Base-by-base conservation (phyloP, 2,888 invertebrate species). In the Rhagophthalmus giganteus region DNA sequence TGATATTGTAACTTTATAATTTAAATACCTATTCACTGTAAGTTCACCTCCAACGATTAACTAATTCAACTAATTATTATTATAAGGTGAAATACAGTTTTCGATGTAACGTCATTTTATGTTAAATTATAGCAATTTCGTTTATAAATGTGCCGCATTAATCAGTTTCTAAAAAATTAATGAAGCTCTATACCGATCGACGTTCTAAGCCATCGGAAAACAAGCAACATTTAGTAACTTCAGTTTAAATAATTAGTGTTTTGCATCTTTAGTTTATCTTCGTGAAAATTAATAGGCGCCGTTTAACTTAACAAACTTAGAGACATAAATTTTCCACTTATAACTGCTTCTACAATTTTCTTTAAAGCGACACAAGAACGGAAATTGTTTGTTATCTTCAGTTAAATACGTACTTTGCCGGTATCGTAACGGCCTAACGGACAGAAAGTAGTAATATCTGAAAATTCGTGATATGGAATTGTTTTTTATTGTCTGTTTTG, bases 401-500 rank as follows among this genome's bases (percentile, higher is more conserved):
- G 6, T 30, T 30, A 30, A 30, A 10, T n/a, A 7, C 12, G 20
- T 20, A 20, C 7, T 20, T 20, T n/a, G n/a, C n/a, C n/a, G n/a
- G n/a, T n/a, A n/a, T n/a, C n/a, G n/a, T n/a, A n/a, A n/a, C n/a
- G n/a, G n/a, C n/a, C n/a, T n/a, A n/a, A n/a, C n/a, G n/a, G n/a
- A n/a, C n/a, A n/a, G n/a, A n/a, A n/a, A 20, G 20, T 5, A 20
- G 7, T 7, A 20, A 20, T 20, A 20, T 20, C 20, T 20, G 20
- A 32, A 14, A 32, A 12, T 13, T 32, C 32, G n/a, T n/a, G n/a
- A 20, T 20, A 20, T 20, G 4, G 7, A 20, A 20, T 7, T 20
- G 7, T 20, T 24, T 9, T 34, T 42, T 32, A 11, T 24, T 44
- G 34, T 44, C 15, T 12, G 8, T 13, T 27, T 26, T 42, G 14